These are phyloP conservation scores for Cotesia typhae DNA, from an alignment of 1,140 invertebrate genomes.

Conservation along the genomic window DNA sequence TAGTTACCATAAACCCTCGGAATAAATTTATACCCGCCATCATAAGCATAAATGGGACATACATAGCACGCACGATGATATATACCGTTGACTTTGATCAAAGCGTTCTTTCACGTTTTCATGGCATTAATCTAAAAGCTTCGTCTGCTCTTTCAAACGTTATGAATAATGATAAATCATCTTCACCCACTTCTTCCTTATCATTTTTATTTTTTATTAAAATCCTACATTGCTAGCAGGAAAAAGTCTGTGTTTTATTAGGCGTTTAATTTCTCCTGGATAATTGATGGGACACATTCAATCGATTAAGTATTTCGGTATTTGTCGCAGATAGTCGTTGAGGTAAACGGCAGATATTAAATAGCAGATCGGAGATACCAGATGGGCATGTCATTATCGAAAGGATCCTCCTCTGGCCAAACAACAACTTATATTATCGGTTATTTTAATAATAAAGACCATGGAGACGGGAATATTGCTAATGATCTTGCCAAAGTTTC, in stretches of 20 bases:
- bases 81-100: conserved; percentile 36
- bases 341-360: neutral
- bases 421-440: conserved; percentile 54
- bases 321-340: neutral
- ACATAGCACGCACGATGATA: conserved; percentile 39
- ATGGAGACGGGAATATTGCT: conserved; percentile 28
- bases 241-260: too few species aligned
- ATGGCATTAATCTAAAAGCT: conserved; percentile 41
- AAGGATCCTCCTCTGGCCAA: conserved; percentile 56
- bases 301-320: too few species aligned
- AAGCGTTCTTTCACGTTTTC: conserved; percentile 41
- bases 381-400: conserved; percentile 60
- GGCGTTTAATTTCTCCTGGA: neutral
- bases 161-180: conserved; percentile 17
- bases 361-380: conserved; percentile 48
- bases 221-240: too few species aligned
- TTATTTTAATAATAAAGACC: conserved; percentile 55
- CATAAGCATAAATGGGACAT: conserved; percentile 45
- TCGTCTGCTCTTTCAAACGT: conserved; percentile 1
- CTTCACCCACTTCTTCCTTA: neutral
- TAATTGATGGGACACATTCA: neutral
- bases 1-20: conserved; percentile 41
- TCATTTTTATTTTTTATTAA: conserved; percentile 1
- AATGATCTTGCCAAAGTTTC: conserved; percentile 38
- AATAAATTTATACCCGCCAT: conserved; percentile 45